phyloP scores from a whole-genome alignment of 2,113 vertebrate species.

The Falcunculus frontatus region DNA sequence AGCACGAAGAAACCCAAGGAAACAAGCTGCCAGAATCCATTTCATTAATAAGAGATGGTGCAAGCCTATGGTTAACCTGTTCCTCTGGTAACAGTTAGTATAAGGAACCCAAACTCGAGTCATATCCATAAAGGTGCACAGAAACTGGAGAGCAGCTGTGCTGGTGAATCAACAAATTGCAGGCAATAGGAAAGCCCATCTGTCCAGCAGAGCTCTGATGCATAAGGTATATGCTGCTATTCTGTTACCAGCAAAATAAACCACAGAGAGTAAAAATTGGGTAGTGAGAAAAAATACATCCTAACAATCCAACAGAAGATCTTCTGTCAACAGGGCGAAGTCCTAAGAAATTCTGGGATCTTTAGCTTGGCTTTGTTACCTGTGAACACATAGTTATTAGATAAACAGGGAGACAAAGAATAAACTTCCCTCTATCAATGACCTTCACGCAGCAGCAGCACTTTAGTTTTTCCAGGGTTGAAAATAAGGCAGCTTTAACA shows the following conservation, averaged over 20 bases:
- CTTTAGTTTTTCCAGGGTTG: conserved; percentile 17
- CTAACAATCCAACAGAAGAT: not conserved
- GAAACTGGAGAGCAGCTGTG: not conserved
- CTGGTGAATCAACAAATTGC: not conserved
- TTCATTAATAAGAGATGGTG: not conserved
- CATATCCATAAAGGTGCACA: not conserved
- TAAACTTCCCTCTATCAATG: not conserved
- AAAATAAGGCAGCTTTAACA: conserved; percentile 23
- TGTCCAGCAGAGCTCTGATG: not conserved
- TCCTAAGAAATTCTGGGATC: not conserved
- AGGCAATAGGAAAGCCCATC: not conserved
- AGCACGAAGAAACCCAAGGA: not conserved
- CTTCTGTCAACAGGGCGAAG: not conserved
- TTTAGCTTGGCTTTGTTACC: not conserved
- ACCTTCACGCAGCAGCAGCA: conserved; percentile 31
- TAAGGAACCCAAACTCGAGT: not conserved
- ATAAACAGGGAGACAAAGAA: conserved; percentile 16
- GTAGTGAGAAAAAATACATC: not conserved
- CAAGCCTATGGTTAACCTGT: not conserved
- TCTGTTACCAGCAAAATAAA: not conserved
- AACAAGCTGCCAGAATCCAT: not conserved
- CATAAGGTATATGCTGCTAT: not conserved
- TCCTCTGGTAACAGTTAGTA: not conserved
- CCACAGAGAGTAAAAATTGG: not conserved
- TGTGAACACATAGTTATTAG: not conserved